Base-by-base conservation (phyloP, 1,140 invertebrate species). In the Galendromus occidentalis region DNA sequence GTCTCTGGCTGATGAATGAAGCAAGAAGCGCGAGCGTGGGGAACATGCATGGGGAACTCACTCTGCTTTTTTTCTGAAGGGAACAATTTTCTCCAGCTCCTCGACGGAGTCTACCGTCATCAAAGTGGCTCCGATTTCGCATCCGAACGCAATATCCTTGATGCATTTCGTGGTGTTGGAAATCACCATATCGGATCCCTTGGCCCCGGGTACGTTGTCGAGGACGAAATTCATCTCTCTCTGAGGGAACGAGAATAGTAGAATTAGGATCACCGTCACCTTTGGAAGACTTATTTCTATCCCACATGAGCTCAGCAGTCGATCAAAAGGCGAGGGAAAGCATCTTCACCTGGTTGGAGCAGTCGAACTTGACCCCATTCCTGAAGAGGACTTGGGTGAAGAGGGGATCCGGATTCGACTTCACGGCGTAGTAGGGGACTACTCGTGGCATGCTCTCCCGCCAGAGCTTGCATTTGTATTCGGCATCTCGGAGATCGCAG, bases 131-230 rank as follows among this genome's bases (percentile, higher is more conserved):
- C 51, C 51, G 22, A 59, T 25, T 33, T 59, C 51, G 22, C 51
- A 59, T 25, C 51, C 51, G 51, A 2, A 59, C 22, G 51, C 51
- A 22, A 59, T 59, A 59, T 59, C 51, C 51, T 59, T 59, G 25
- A 17, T 59, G 51, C 51, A 59, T 25, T 59, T 59, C 17, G 51
- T 33, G 1, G 51, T 59, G 33, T 59, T 59, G 12, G 51, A 59
- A 25, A 59, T 33, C 14, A 59, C 51, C 25, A 59, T 59, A 22
- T 59, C 51, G 14, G 51, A 59, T 4, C 51, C 51, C 20, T 25
- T 25, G 1, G 51, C 51, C 9, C 51, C 51, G 12, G 51, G 51
- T 5, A 59, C 51, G 51, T 59, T 59, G 51, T 59, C 51, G 1
- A 59, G 22, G 9, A 59, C 51, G 51, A 59, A 59, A 25, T 33